Base-by-base conservation (phyloP, 2,888 invertebrate species). In the Globia sparganii region DNA sequence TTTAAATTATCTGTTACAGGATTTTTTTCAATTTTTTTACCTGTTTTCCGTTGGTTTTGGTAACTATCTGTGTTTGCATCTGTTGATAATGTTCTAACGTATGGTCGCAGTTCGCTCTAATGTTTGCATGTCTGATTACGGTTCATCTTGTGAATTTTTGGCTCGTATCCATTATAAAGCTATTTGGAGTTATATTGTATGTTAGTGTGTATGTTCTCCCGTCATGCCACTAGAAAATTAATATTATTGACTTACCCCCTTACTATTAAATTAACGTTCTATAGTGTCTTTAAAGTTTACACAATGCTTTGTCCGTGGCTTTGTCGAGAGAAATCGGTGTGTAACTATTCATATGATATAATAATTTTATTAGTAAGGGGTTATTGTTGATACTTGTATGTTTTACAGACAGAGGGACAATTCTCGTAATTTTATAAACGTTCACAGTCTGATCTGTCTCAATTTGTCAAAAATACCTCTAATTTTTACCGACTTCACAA, bases 111-210 rank as follows among this genome's bases (percentile, higher is more conserved):
- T 21, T 5, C n/a, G 31, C 21, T 53, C 15, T 43, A 65, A 69
- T 75, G 61, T 71, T 46, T 66, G 68, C 43, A 69, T 25, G 75
- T 61, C 66, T 75, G 74, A 65, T 64, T 64, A 67, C 40, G 15
- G 40, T n/a, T 53, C 28, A 58, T 34, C 75, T 65, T 34, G 64
- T 59, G 75, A 81, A 81, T 79, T 81, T 59, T 43, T 68, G 49
- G 34, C 81, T 74, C 18, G 62, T 72, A 37, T 64, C 46, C 81
- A 74, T 64, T 79, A 68, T 25, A 34, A 34, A 25, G 49, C 34
- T 40, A 59, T 81, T 81, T 68, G 25, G 11, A 28, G 53, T 62
- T 56, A 46, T 66, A n/a, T 64, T 31, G 28, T 43, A 11, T 78
- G 34, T 77, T 28, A 18, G 75, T 75, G 34, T n/a, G 31, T 2